Conservation (phyloP, 2,888 invertebrate genomes). For the Cantharis flavilabris region DNA sequence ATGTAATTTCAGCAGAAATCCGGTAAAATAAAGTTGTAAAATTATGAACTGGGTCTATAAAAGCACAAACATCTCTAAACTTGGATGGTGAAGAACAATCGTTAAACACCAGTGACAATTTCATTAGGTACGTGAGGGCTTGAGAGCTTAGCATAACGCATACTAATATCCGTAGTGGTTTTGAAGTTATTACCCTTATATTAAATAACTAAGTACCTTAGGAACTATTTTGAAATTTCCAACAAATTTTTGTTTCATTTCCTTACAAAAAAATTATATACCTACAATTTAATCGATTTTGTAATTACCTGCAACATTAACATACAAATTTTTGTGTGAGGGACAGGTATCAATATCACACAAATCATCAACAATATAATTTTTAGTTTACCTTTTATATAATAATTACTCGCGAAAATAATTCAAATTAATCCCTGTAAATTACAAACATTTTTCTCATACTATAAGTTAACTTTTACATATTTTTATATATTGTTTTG, state of each 20-base stretch:
- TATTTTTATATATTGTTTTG: no score
- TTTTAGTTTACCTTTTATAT: no score
- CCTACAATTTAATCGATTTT: no score
- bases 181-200: conserved; percentile 21
- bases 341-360: no score
- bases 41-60: conserved; percentile 19
- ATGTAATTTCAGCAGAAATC: conserved; percentile 1
- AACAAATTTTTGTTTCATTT: not conserved
- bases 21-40: conserved; percentile 11
- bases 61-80: conserved; percentile 19
- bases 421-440: no score
- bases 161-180: conserved; percentile 25
- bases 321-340: no score
- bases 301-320: no score
- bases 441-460: no score
- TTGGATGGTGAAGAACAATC: conserved; percentile 24
- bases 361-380: no score
- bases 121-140: conserved; percentile 31
- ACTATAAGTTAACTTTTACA: no score
- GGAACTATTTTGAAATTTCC: conserved; percentile 4
- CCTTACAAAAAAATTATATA: not conserved
- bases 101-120: conserved; percentile 31
- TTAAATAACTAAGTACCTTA: conserved; percentile 11
- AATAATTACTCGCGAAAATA: no score
- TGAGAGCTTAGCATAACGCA: conserved; percentile 25